A percentile compares a stretch with the other conserved stretches of the same genome.
These are phyloP conservation scores for Phymatocera aterrima DNA, from an alignment of 2,888 invertebrate species.

Conservation along the genomic window DNA sequence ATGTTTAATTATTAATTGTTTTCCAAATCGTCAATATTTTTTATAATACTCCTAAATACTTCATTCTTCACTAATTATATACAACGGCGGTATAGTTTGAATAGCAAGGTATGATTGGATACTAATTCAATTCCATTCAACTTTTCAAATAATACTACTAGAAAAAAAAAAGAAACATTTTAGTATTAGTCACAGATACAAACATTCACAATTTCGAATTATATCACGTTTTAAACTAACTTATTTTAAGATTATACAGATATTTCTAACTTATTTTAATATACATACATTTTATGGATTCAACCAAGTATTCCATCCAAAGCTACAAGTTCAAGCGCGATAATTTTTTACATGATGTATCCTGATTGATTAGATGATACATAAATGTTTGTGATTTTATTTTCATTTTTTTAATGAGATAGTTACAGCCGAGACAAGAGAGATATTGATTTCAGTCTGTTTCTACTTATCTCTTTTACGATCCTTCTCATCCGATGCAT, in stretches of 20 bases:
- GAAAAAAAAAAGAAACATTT: not conserved
- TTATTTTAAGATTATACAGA: not conserved
- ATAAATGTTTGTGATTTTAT: conserved; percentile 4
- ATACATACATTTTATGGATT: conserved; percentile 16
- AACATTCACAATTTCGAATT: conserved; percentile 23
- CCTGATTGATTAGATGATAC: not conserved
- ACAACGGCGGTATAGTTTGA: conserved; percentile 23
- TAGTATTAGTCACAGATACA: conserved; percentile 25
- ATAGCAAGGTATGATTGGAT: conserved; percentile 19
- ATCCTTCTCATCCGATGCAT: conserved; percentile 67
- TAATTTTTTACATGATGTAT: not conserved
- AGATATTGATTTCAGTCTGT: not conserved
- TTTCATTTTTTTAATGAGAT: not conserved
- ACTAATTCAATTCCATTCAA: conserved; percentile 40
- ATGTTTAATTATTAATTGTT: conserved; percentile 22
- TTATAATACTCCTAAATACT: conserved; percentile 26
- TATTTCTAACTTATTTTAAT: conserved; percentile 25
- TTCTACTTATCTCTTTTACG: conserved; percentile 65
- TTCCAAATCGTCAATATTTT: conserved; percentile 15
- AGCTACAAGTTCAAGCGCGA: not conserved
- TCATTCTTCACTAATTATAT: conserved; percentile 29
- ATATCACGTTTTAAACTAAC: conserved; percentile 28
- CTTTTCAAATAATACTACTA: conserved; percentile 12
- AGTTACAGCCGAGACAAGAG: not conserved
- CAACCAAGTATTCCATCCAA: conserved; percentile 17